Evolutionary conservation across 2,113 vertebrate species (phyloP).

Genomic region (Hydrochoerus hydrochaeris): DNA sequence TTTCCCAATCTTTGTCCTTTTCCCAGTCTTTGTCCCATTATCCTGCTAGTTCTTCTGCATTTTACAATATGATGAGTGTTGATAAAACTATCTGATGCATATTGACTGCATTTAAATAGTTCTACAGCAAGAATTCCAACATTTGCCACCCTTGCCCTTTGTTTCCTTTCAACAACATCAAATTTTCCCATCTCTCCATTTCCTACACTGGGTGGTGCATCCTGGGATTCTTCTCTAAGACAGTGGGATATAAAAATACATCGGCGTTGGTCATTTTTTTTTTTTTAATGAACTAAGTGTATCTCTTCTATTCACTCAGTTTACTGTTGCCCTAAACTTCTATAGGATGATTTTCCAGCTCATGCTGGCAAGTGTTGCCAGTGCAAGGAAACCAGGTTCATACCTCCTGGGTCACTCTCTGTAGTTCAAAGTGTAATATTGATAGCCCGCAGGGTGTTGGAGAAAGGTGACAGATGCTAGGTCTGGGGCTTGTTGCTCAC

Average conservation of each 20-base stretch:
- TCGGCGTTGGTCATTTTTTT: neutral
- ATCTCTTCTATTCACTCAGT: neutral
- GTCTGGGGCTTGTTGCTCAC: neutral
- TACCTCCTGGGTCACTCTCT: neutral
- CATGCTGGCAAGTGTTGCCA: neutral
- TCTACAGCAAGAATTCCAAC: neutral
- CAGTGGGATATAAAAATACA: no score
- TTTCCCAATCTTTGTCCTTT: neutral
- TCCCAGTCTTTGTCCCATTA: fast-evolving
- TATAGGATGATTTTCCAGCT: neutral
- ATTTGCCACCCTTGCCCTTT: neutral
- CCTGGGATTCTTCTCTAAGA: neutral
- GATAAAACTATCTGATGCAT: neutral
- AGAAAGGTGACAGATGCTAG: neutral
- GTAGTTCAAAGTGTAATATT: neutral
- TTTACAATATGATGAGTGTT: neutral
- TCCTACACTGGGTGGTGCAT: neutral
- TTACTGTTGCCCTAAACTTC: neutral
- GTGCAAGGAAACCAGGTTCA: neutral
- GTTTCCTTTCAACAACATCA: neutral
- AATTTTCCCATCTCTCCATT: neutral
- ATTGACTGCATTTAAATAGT: neutral
- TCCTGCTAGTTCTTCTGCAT: neutral
- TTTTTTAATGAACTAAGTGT: neutral
- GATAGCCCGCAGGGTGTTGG: neutral